Evolutionary conservation across 2,113 vertebrate species (phyloP).

Genomic region (Chelonoidis abingdonii): DNA sequence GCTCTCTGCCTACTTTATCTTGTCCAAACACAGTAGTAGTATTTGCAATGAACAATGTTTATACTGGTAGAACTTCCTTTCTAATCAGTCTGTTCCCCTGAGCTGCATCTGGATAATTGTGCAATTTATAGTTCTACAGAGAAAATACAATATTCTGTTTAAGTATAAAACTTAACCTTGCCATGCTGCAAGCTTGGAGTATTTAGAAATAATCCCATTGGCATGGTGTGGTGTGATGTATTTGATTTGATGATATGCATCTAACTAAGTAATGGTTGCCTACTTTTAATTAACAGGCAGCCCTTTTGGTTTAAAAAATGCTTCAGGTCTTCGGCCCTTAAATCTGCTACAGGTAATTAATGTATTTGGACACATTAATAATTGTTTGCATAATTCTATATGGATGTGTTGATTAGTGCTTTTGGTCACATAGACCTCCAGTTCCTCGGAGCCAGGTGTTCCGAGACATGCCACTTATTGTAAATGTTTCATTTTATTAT

Average conservation of each 20-base stretch:
- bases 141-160: not conserved
- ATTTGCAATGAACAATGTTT: not conserved
- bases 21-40: not conserved
- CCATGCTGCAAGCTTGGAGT: not conserved
- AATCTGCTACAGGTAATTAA: slow-evolving; percentile 95
- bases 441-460: slow-evolving; percentile 2
- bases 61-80: not conserved
- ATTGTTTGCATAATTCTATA: slow-evolving; percentile 20
- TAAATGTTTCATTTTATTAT: not conserved
- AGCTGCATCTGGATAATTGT: not conserved
- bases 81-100: not conserved
- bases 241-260: slow-evolving; percentile 23
- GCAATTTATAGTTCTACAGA: not conserved
- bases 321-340: slow-evolving; percentile 90
- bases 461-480: not conserved
- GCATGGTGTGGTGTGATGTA: not conserved
- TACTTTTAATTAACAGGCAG: slow-evolving; percentile 86
- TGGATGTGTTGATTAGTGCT: not conserved
- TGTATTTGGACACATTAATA: slow-evolving; percentile 53
- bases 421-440: not conserved
- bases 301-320: slow-evolving; percentile 93
- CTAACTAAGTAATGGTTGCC: slow-evolving; percentile 37
- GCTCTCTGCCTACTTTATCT: not conserved
- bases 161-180: not conserved
- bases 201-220: slow-evolving; percentile 16